Base-by-base conservation (phyloP, 2,113 vertebrate genomes). In the Plecotus auritus region DNA sequence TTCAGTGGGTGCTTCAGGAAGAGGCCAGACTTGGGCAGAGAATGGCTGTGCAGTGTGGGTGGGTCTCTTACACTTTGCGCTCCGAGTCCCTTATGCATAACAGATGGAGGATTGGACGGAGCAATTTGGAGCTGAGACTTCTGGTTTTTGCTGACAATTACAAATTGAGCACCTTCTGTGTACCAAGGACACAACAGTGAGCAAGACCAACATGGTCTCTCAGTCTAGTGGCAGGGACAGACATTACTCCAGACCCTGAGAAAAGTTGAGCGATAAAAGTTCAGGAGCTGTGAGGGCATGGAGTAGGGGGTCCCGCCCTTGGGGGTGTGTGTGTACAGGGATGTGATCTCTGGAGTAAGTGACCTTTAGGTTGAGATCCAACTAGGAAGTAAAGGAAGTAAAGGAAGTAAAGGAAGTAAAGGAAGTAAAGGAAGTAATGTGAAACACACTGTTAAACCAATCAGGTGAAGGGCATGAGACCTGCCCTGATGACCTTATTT, bases 91-190 rank as follows among this genome's bases (percentile, higher is more conserved):
- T 67, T 28, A 13, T 6, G 37, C 9, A 10, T 26, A 92, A 59
- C 1, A 5, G 77, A 69, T 2, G 14, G 51, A 74, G 69, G 47
- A 9, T 35, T 40, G 54, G 56, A 32, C 59, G 7, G 72, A 70
- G 35, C 26, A 9, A 9, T 72, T 3, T 56, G 66, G 47, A 94
- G 86, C 49, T 0, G 78, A 83, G 64, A 42, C 69, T 81, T 87
- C 89, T 72, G 93, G 16, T 11, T 91, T 95, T 56, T 85, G 90
- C 94, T 93, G 93, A 93, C 59, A 47, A 9, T 54, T 81, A 54
- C 17, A 22, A 77, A 91, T 61, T 9, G 80, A 87, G 42, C 2
- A 3, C 26, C 88, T 95, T 78, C 69, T 90, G 74, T 77, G 67
- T 54, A 66, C 66, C 76, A 93, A 96, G 92, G 90, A 87, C 88